Evolutionary conservation across 2,797 vertebrate genomes (phyloP).

Genomic region (Discoglossus pictus): DNA sequence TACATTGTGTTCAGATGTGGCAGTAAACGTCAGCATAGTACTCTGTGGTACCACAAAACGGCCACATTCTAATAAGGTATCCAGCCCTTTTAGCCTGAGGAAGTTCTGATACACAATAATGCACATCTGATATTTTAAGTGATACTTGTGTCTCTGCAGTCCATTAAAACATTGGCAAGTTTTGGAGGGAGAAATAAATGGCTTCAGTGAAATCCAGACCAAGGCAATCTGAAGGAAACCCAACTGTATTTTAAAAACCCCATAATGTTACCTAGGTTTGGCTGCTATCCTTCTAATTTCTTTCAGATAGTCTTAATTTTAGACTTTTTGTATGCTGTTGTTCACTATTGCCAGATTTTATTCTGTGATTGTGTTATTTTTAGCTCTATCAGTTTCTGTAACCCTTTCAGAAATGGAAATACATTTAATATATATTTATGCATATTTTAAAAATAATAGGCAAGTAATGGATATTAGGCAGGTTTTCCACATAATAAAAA

Average conservation of each 20-base stretch:
- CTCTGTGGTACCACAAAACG: conserved; percentile 61
- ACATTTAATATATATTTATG: too few species aligned
- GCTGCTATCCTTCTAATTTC: conserved; percentile 44
- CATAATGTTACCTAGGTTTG: conserved; percentile 55
- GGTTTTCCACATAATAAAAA: too few species aligned
- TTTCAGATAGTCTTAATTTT: conserved; percentile 24
- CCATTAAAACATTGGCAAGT: conserved; percentile 57
- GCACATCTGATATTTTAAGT: conserved; percentile 51
- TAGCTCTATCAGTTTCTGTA: conserved; percentile 16
- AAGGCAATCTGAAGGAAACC: conserved; percentile 55
- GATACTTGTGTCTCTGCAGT: conserved; percentile 56
- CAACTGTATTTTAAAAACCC: conserved; percentile 55
- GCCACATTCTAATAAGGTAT: conserved; percentile 55
- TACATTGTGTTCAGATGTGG: conserved; percentile 53
- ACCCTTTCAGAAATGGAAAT: neutral
- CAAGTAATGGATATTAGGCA: too few species aligned
- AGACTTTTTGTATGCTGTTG: conserved; percentile 4
- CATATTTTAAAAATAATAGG: too few species aligned
- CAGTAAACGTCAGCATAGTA: conserved; percentile 58
- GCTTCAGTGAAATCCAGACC: conserved; percentile 49
- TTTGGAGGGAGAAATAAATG: conserved; percentile 38
- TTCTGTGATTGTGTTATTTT: conserved; percentile 21
- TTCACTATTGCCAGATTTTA: neutral
- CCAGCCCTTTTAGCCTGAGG: conserved; percentile 53
- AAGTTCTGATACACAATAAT: conserved; percentile 52